phyloP scores from a whole-genome alignment of 2,888 invertebrate species.

The Capitulum mitella region DNA sequence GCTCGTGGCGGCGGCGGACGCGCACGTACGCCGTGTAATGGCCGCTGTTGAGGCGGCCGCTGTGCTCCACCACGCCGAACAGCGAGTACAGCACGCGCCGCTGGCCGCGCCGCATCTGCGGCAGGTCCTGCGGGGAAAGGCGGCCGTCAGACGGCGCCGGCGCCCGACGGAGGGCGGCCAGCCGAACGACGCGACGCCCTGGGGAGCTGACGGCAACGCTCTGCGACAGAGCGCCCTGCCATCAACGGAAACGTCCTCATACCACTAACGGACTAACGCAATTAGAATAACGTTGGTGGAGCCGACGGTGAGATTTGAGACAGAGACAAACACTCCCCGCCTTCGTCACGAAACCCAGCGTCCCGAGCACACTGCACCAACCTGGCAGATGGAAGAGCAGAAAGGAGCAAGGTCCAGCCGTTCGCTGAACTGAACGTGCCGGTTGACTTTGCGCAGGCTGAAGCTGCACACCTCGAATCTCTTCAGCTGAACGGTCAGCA shows the following conservation, averaged over 20 bases:
- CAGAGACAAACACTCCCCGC: no score
- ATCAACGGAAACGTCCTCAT: no score
- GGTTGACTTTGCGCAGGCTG: slow-evolving; percentile 73
- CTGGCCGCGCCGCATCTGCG: slow-evolving; percentile 30
- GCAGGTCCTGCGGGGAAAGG: slow-evolving; percentile 26
- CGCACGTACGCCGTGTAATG: slow-evolving; percentile 94
- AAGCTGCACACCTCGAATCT: slow-evolving; percentile 76
- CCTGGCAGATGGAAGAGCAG: slow-evolving; percentile 54
- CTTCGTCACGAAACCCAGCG: no score
- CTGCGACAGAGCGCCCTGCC: no score
- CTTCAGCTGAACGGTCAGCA: slow-evolving; percentile 90
- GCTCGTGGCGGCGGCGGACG: slow-evolving; percentile 47
- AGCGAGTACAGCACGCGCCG: slow-evolving; percentile 67
- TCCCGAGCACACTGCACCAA: no score
- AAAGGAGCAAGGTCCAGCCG: slow-evolving; percentile 83
- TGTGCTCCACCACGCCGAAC: slow-evolving; percentile 93
- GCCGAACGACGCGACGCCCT: no score
- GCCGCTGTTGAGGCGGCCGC: slow-evolving; percentile 79
- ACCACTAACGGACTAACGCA: no score
- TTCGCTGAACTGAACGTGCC: slow-evolving; percentile 78
- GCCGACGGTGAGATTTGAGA: no score
- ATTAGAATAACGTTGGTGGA: no score
- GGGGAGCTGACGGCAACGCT: no score
- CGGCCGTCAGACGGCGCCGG: no score
- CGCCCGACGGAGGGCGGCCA: no score